Evolutionary conservation across 2,797 vertebrate species (phyloP), one percentile per base, ranked within the genome.

Genomic region (Limosa lapponica): DNA sequence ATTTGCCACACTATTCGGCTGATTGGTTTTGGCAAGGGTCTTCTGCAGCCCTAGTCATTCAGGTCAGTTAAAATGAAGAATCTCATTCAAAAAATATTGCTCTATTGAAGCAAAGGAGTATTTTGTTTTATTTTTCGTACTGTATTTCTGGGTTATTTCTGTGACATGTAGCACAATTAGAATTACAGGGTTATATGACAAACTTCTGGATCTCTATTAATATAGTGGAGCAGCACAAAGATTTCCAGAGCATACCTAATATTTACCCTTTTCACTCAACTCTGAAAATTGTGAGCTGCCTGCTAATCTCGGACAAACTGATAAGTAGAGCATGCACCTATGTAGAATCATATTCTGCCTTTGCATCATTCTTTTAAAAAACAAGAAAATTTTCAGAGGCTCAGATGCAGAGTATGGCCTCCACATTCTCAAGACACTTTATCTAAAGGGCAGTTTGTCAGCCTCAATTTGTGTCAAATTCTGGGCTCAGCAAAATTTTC

Each of bases 1-100:
- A 46, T 46, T 94, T 44, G 83, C 89, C 62, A 90, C 87, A 34
- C 34, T 71, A 55, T 61, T 95, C 78, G 55, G 75, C 78, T 93
- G 92, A 96, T 89, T 78, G 58, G 13, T 93, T 82, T 65, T 91
- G 93, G 93, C 91, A 81, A 18, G 4, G 44, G 41, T 72, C 77
- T 97, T 61, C 70, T 49, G 85, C 64, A 83, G 62, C 15, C 77
- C 61, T 58, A n/a, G 8, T 62, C 64, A 82, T 64, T 91, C 80
- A 90, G 65, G 75, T 39, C 85, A 71, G 57, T 93, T 93, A 81
- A 86, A 87, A 39, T 27, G 28, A 77, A 78, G 43, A 87, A 30
- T 30, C 71, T 64, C 30, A 37, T 78, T 62, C 73, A 90, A 58
- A 72, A 96, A 93, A 61, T 16, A 28, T 18, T 71, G 41, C 41